Evolutionary conservation across 2,113 vertebrate species (phyloP).

Genomic region (Scytalopus superciliaris): DNA sequence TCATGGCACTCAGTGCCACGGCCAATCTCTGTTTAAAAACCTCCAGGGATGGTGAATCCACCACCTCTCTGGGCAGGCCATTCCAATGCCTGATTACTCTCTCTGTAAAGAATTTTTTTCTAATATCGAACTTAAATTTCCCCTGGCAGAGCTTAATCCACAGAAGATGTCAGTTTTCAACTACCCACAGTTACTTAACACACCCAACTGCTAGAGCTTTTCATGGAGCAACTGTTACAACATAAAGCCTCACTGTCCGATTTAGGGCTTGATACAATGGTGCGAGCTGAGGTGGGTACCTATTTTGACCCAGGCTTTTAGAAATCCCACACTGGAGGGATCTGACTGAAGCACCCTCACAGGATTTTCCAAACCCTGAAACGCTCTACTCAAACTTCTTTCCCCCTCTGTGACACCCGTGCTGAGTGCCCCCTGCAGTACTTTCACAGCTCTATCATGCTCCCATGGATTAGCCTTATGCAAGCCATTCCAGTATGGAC

Average conservation of each 20-base stretch:
- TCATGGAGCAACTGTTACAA: background rate
- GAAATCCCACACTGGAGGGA: accelerated
- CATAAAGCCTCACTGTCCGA: background rate
- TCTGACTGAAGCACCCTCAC: background rate
- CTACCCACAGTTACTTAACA: background rate
- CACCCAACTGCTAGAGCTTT: background rate
- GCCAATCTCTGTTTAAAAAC: no score
- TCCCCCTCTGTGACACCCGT: background rate
- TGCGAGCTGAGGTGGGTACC: accelerated
- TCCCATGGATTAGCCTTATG: background rate
- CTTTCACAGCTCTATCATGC: no score
- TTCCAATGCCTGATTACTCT: no score
- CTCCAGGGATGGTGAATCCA: no score
- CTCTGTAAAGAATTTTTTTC: no score
- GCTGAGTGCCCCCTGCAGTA: accelerated
- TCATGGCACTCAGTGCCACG: no score
- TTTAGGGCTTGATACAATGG: background rate
- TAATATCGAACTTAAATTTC: no score
- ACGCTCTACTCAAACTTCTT: accelerated
- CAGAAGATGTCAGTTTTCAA: background rate
- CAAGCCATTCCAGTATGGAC: background rate
- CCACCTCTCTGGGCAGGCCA: no score
- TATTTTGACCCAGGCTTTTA: background rate
- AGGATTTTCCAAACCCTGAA: background rate
- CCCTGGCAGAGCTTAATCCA: no score